Evolutionary conservation across 2,797 vertebrate genomes (phyloP).

Genomic region (Rachycentron canadum): DNA sequence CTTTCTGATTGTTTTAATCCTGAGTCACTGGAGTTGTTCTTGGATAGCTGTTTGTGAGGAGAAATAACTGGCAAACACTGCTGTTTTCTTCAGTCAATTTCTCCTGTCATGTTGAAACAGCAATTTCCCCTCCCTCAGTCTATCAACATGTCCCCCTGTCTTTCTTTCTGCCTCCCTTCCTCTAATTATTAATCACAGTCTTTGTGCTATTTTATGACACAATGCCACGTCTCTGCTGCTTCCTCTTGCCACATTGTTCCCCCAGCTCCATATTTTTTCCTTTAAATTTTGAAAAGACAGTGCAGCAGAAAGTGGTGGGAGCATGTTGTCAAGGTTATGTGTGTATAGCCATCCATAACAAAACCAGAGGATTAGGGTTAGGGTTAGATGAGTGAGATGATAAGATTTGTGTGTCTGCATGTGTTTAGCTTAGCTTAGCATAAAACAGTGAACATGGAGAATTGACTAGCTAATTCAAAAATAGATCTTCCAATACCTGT

Average conservation of each 20-base stretch:
- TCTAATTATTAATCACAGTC: background rate
- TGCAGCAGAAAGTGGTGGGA: background rate
- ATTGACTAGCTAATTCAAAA: background rate
- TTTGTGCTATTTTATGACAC: background rate
- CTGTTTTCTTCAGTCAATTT: background rate
- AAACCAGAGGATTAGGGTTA: too few species aligned
- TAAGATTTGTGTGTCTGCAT: background rate
- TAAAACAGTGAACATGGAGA: too few species aligned
- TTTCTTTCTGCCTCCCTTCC: background rate
- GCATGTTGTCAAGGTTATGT: background rate
- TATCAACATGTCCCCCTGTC: background rate
- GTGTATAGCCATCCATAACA: too few species aligned
- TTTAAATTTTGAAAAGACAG: background rate
- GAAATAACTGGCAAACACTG: background rate
- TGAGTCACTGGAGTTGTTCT: constrained; percentile 13
- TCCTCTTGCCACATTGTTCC: background rate
- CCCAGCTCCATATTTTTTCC: background rate
- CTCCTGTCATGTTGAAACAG: background rate
- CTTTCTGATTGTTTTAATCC: constrained; percentile 11
- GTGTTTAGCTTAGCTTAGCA: too few species aligned
- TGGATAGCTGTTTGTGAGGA: background rate
- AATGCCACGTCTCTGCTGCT: background rate
- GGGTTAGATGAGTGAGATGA: background rate
- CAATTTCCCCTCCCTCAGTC: background rate
- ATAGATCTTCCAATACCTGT: background rate